Base-by-base conservation (phyloP, 2,888 invertebrate species). In the Plemyria rubiginata region DNA sequence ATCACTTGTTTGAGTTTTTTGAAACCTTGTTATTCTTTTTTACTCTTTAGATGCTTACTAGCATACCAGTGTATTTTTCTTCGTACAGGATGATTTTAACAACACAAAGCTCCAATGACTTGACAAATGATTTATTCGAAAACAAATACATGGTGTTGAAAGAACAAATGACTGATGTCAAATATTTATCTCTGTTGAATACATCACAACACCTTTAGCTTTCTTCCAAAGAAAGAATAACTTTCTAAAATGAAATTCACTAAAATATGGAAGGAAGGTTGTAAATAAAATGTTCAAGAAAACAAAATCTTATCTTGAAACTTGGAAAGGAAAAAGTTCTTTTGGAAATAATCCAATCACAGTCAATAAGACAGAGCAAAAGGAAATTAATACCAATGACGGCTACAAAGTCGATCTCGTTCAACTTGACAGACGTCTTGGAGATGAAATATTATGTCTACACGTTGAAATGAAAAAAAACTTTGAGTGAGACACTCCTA, bases 301-400 rank as follows among this genome's bases (percentile, higher is more conserved):
- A 76, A 38, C 11, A 72, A 73, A 77, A 80, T 81, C 77, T 79
- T 84, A 83, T 85, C 86, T 82, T 78, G 82, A 79, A 83, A 70
- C 71, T 74, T 65, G 77, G 76, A 79, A 82, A 81, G 84, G 81
- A 79, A 81, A 82, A 83, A 84, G 79, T 84, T 79, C 80, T 80
- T 78, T 80, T 82, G 82, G 84, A 86, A 85, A 88, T 89, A 88
- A 90, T 87, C 86, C 88, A 89, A 89, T 90, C 85, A 85, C 76
- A 78, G 77, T 78, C 86, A 85, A 87, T 89, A 87, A 87, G 82
- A 78, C 76, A 78, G 77, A 82, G 88, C 79, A 82, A 82, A 84
- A 78, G 84, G 80, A 88, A 88, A 88, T 89, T 90, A 88, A 87
- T 88, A 89, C 80, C 76, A 80, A 81, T 80, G 80, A 80, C 80